These are phyloP conservation scores for Pangasianodon gigas DNA, from an alignment of 2,113 vertebrate species.

Conservation along the genomic window DNA sequence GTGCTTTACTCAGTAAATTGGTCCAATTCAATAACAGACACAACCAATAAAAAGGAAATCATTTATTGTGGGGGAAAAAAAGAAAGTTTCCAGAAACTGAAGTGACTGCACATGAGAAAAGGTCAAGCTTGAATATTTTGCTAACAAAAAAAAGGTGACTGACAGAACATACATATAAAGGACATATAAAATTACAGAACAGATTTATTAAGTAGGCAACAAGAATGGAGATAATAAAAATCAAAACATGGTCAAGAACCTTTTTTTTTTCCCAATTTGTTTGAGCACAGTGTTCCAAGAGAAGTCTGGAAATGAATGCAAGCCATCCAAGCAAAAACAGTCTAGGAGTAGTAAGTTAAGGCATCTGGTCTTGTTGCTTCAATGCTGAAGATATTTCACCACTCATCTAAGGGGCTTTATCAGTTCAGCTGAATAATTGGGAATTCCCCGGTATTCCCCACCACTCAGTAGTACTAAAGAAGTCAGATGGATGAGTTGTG, in stretches of 20 bases:
- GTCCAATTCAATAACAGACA: not conserved
- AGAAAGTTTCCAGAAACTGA: not conserved
- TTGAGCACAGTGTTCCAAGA: not conserved
- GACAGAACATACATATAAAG: constrained; percentile 25
- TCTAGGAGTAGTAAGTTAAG: not conserved
- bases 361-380: not conserved
- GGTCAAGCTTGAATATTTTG: not conserved
- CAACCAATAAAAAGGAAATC: not conserved
- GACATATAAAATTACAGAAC: constrained; percentile 19
- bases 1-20: not conserved
- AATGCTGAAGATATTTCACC: not conserved
- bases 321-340: not conserved
- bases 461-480: not conserved
- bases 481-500: not conserved
- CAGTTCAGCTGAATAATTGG: not conserved
- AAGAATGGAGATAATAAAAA: not conserved
- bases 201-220: not conserved
- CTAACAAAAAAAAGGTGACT: not conserved
- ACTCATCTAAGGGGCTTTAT: not conserved
- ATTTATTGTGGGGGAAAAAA: constrained; percentile 19
- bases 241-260: not conserved
- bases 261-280: not conserved
- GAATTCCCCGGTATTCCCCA: not conserved
- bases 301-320: not conserved
- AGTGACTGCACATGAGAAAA: not conserved